Base-by-base conservation (phyloP, 2,888 invertebrate genomes). In the Unio delphinus region DNA sequence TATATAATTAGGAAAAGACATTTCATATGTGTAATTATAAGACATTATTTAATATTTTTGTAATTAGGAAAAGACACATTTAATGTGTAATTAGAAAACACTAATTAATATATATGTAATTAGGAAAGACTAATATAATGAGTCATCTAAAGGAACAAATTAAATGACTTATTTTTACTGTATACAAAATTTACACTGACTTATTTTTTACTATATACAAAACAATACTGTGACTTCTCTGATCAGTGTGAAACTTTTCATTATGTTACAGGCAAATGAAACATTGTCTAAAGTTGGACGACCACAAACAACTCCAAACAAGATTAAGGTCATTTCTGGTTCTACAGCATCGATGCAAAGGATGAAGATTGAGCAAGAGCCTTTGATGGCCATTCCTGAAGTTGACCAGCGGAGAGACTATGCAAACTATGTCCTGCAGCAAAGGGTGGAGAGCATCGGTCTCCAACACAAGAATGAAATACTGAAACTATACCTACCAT, bases 351-450 rank as follows among this genome's bases (percentile, higher is more conserved):
- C 87, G 0, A 73, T 72, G 30, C 67, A 68, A 23, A 72, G 87
- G 11, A 70, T 83, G 3, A 86, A 86, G 8, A 72, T 88, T 15
- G 73, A 79, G 26, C 70, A 75, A 20, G 74, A 80, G 34, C 76
- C 70, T 5, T 58, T 65, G 45, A 73, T 85, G 61, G 73, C 64
- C 7, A 73, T 79, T 7, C 18, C 54, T 5, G 84, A 86, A 57
- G 79, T 83, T 18, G 86, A 83, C 60, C 83, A 87, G 72, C 65
- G 85, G n/a, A 68, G 87, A 63, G 86, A 87, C 68, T 84, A 88
- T 64, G 86, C 87, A 17, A 83, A 86, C 65, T 86, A 75, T 66
- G 70, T 88, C 0, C 76, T 85, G 23, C 80, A 84, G n/a, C 82
- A 87, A 67, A 76, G 87, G 60, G 64, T 86, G 1, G 73, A 79